Evolutionary conservation across 2,113 vertebrate species (phyloP).

Genomic region (Paedocypris sp.): DNA sequence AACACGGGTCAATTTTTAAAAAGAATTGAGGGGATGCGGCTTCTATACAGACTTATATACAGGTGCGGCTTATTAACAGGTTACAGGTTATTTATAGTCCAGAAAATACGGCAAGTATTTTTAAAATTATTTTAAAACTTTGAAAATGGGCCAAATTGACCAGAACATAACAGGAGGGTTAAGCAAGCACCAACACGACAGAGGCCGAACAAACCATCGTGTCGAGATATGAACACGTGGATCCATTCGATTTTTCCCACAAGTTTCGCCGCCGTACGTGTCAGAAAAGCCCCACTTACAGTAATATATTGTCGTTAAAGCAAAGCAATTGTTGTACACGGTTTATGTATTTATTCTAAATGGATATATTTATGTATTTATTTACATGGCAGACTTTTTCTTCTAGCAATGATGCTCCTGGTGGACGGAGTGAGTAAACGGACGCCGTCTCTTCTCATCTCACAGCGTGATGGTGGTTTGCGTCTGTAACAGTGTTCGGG

Average conservation of each 20-base stretch:
- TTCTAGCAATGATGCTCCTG: not conserved
- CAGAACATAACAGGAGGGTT: conserved; percentile 1
- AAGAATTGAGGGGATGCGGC: too few relatives aligned
- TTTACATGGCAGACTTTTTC: conserved; percentile 8
- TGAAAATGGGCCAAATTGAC: too few relatives aligned
- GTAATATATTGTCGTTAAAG: conserved; percentile 13
- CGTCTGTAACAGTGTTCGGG: not conserved
- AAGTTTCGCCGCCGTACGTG: not conserved
- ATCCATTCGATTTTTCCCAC: not conserved
- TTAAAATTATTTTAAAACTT: too few relatives aligned
- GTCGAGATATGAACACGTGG: not conserved
- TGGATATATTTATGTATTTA: conserved; percentile 37
- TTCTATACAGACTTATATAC: too few relatives aligned
- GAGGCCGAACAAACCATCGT: not conserved
- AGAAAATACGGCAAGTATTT: too few relatives aligned
- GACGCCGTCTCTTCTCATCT: too few relatives aligned
- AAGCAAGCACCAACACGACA: not conserved
- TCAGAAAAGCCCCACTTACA: not conserved
- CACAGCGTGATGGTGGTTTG: not conserved
- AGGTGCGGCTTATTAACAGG: too few relatives aligned
- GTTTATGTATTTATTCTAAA: conserved; percentile 28
- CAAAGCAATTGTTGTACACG: not conserved
- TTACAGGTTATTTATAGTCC: too few relatives aligned
- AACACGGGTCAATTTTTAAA: too few relatives aligned
- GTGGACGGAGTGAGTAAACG: not conserved